A percentile compares a stretch with the other conserved stretches of the same genome.
Evolutionary conservation across 2,113 vertebrate species (phyloP).

Genomic region (Brachyhypopomus gauderio): DNA sequence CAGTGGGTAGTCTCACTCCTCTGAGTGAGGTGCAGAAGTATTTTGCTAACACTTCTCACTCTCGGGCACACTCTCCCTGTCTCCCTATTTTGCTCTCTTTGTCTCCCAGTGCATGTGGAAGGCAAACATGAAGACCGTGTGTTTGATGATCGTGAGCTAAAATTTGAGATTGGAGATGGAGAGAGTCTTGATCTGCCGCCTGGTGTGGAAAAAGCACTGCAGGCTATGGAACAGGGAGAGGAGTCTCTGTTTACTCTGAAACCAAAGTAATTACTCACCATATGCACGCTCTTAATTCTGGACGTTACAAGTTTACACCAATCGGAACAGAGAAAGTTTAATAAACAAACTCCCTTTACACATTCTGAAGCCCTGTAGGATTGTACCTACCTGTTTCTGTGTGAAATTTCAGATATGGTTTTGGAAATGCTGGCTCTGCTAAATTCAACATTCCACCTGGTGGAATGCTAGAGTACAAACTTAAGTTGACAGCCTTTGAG

Average conservation of each 20-base stretch:
- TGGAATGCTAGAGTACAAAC: constrained; percentile 85
- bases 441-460: constrained; percentile 85
- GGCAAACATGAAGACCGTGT: constrained; percentile 76
- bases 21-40: no score
- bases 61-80: not conserved
- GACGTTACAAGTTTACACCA: not conserved
- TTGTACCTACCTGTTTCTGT: not conserved
- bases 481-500: constrained; percentile 89
- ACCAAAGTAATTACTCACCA: constrained; percentile 77
- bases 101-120: constrained; percentile 79
- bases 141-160: constrained; percentile 88
- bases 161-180: constrained; percentile 90
- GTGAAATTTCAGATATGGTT: constrained; percentile 82
- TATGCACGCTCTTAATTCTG: not conserved
- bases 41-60: not conserved
- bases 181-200: constrained; percentile 82
- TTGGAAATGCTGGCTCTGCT: constrained; percentile 80
- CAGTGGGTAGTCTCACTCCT: no score
- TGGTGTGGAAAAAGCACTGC: constrained; percentile 89
- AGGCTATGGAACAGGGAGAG: constrained; percentile 93
- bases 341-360: not conserved
- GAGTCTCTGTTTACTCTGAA: constrained; percentile 85
- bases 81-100: not conserved
- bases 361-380: not conserved
- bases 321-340: not conserved